Percentiles rank a stretch among this genome's conserved stretches.
These are phyloP conservation scores for Netelia virgata DNA, from an alignment of 2,888 invertebrate genomes.

Conservation along the genomic window DNA sequence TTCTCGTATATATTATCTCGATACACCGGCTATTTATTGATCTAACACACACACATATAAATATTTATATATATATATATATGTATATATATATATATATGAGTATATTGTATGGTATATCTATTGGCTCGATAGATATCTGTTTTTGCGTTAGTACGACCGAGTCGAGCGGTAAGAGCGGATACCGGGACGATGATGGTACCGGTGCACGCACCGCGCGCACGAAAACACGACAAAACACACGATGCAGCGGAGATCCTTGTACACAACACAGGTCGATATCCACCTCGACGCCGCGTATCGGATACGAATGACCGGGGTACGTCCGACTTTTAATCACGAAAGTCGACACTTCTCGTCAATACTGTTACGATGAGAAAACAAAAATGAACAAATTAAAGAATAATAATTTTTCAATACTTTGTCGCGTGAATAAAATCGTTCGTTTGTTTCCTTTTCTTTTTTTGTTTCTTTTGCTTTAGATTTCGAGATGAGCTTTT, in stretches of 20 bases:
- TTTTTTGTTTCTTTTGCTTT: background rate
- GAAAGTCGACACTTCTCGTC: background rate
- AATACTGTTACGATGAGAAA: background rate
- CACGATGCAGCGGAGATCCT: slow-evolving; percentile 13
- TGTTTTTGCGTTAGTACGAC: background rate
- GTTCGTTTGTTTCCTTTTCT: too few species aligned
- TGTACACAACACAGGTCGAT: background rate
- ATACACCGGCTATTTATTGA: slow-evolving; percentile 13
- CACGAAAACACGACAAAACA: background rate
- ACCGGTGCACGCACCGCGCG: slow-evolving; percentile 7
- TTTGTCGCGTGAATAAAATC: too few species aligned
- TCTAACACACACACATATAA: slow-evolving; percentile 1
- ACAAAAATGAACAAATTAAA: background rate
- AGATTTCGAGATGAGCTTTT: background rate
- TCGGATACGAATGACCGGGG: background rate
- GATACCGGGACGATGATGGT: slow-evolving; percentile 5
- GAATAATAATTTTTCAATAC: background rate
- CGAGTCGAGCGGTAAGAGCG: background rate
- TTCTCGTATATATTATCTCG: slow-evolving; percentile 24
- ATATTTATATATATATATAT: background rate
- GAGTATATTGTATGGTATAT: background rate
- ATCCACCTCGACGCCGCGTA: background rate
- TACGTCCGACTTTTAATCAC: background rate
- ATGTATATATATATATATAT: background rate
- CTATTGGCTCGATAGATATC: background rate